Evolutionary conservation across 92 coral and sea anemone species (phyloP).

Genomic region (Zoanthus solanderi): DNA sequence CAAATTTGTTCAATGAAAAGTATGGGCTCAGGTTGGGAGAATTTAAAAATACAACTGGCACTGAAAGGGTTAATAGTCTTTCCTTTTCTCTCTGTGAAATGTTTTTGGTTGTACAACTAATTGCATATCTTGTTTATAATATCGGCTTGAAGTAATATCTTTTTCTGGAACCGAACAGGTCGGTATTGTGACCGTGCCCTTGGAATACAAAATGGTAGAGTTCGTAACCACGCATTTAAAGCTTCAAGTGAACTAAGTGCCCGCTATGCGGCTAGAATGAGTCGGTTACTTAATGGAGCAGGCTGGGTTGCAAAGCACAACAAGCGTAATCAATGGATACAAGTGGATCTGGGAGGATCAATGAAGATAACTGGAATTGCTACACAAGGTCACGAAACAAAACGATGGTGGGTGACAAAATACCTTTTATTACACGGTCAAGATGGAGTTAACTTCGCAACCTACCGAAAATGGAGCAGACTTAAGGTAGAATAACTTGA

Average conservation of each 20-base stretch:
- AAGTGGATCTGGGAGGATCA: conserved; percentile 25
- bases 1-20: no score
- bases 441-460: conserved; percentile 21
- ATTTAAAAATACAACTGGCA: no score
- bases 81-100: not conserved
- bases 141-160: not conserved
- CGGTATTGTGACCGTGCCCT: conserved; percentile 29
- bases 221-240: conserved; percentile 26
- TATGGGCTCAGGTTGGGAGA: no score
- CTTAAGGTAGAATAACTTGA: not conserved
- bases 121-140: no score
- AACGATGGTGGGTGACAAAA: conserved; percentile 30
- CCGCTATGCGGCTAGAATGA: conserved; percentile 21
- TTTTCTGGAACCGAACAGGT: not conserved
- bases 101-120: not conserved
- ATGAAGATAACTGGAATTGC: conserved; percentile 20
- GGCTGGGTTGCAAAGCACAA: conserved; percentile 34
- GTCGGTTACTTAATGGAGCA: conserved; percentile 23
- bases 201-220: conserved; percentile 29
- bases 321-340: conserved; percentile 26
- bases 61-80: not conserved
- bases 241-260: conserved; percentile 28
- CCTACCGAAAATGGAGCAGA: conserved; percentile 20
- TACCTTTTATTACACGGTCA: not conserved
- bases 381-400: not conserved